These are phyloP conservation scores for Homarus americanus DNA, from an alignment of 1,140 invertebrate species.

Conservation along the genomic window DNA sequence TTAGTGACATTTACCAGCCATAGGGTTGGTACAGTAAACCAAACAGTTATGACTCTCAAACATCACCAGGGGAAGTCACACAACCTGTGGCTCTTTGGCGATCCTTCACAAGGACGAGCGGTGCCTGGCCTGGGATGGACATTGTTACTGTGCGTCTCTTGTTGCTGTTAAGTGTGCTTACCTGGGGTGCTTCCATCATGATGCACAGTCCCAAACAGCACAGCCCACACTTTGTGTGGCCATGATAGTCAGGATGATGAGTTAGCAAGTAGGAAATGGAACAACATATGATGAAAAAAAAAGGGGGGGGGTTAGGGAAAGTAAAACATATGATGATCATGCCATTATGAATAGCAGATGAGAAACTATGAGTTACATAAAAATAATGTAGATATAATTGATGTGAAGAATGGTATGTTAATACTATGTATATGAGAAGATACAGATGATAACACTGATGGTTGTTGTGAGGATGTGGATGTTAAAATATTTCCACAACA, in stretches of 20 bases:
- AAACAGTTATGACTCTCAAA: neutral
- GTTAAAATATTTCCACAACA: neutral
- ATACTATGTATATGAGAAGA: neutral
- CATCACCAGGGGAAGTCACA: conserved; percentile 8
- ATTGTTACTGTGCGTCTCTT: conserved; percentile 51
- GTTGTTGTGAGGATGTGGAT: neutral
- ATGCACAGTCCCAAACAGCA: neutral
- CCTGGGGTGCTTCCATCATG: conserved; percentile 49
- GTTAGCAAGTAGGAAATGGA: neutral
- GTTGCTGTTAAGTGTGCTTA: conserved; percentile 34
- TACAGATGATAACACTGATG: neutral
- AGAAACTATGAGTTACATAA: neutral
- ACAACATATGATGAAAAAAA: neutral
- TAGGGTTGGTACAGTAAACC: neutral
- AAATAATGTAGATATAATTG: neutral
- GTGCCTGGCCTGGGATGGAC: conserved; percentile 61
- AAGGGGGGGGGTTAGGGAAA: neutral
- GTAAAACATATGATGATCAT: neutral
- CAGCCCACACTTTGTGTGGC: conserved; percentile 34
- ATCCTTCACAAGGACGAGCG: conserved; percentile 70
- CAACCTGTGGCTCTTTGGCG: conserved; percentile 55
- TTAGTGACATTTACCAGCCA: neutral
- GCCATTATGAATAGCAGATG: neutral
- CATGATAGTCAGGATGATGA: neutral
- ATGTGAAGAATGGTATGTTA: neutral